These are phyloP conservation scores for Clarias gariepinus DNA, from an alignment of 2,113 vertebrate genomes.

Conservation along the genomic window DNA sequence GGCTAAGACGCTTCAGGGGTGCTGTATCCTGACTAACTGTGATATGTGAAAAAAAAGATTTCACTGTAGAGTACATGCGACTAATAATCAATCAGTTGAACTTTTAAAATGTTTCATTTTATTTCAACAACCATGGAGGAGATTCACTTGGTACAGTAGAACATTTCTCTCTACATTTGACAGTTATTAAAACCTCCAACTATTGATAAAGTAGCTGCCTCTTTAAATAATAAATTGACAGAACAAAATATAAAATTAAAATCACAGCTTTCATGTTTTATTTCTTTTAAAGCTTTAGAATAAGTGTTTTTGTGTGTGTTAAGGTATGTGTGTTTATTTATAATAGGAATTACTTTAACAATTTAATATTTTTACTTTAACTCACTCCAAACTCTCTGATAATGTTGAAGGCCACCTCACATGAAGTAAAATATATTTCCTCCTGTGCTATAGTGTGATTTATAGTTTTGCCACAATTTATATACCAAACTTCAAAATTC, in stretches of 20 bases:
- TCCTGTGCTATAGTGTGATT: constrained; percentile 56
- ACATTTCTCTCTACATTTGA: constrained; percentile 31
- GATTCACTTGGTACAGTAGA: constrained; percentile 41
- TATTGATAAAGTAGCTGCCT: constrained; percentile 70
- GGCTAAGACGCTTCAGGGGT: too few relatives aligned
- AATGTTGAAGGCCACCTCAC: constrained; percentile 25
- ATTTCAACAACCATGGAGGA: constrained; percentile 67
- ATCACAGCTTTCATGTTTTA: constrained; percentile 41
- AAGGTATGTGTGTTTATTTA: background rate
- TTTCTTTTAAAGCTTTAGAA: background rate
- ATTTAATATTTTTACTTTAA: background rate
- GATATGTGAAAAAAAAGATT: too few relatives aligned
- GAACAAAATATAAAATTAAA: constrained; percentile 30
- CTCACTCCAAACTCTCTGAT: constrained; percentile 33
- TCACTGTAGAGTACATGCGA: too few relatives aligned
- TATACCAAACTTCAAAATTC: background rate
- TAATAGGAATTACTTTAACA: constrained; percentile 9
- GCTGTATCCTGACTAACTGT: too few relatives aligned
- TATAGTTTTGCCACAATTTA: constrained; percentile 33
- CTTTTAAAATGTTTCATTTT: constrained; percentile 51
- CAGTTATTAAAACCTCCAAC: constrained; percentile 54
- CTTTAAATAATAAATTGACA: constrained; percentile 62
- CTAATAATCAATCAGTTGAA: background rate
- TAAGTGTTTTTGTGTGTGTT: background rate
- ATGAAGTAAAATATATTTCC: constrained; percentile 59